A percentile compares a stretch with the other conserved stretches of the same genome.
phyloP scores from a whole-genome alignment of 2,113 vertebrate genomes.

The Thymallus thymallus region DNA sequence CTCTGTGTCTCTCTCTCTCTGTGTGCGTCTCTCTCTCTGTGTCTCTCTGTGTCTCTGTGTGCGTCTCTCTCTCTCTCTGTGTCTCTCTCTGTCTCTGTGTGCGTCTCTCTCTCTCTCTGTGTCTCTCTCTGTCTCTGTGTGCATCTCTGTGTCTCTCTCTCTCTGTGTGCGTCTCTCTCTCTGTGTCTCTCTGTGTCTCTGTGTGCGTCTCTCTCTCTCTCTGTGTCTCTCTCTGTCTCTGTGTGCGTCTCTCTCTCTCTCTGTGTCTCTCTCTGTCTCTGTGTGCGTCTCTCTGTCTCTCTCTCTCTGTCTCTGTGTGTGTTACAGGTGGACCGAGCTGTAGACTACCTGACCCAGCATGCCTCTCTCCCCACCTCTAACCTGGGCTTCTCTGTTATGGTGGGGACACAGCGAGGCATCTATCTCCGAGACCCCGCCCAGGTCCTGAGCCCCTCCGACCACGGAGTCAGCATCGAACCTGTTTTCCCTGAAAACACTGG shows the following conservation, averaged over 20 bases:
- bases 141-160: too few relatives aligned
- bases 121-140: not conserved
- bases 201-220: too few relatives aligned
- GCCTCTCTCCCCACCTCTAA: conserved; percentile 79
- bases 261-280: not conserved
- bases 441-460: conserved; percentile 85
- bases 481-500: conserved; percentile 94
- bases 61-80: too few relatives aligned
- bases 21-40: too few relatives aligned
- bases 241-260: not conserved
- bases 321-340: conserved; percentile 90
- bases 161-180: too few relatives aligned
- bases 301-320: conserved; percentile 72
- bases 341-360: conserved; percentile 98
- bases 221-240: not conserved
- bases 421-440: conserved; percentile 96
- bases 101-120: too few relatives aligned
- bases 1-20: too few relatives aligned
- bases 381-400: conserved; percentile 88
- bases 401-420: conserved; percentile 91
- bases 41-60: too few relatives aligned
- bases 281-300: conserved; percentile 12
- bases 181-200: too few relatives aligned
- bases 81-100: too few relatives aligned
- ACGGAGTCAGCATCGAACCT: conserved; percentile 93